A percentile compares a stretch with the other conserved stretches of the same genome.
Evolutionary conservation across 2,797 vertebrate species (phyloP).

Genomic region (Enoplosus armatus): DNA sequence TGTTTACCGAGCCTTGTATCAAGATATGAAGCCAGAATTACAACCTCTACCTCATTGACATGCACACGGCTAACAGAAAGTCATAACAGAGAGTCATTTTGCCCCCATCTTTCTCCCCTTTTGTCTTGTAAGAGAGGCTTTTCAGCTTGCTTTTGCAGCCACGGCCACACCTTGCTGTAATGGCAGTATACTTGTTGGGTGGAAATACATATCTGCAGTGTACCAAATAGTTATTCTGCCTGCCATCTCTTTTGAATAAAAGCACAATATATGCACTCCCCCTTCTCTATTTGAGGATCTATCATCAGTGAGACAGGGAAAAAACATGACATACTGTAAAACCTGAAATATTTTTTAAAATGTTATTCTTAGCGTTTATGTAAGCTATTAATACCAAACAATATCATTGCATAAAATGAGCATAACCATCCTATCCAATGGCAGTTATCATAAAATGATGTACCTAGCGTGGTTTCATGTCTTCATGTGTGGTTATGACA

Average conservation of each 20-base stretch:
- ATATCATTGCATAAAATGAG: not conserved
- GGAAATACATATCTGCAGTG: not conserved
- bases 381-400: not conserved
- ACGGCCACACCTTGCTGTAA: constrained; percentile 14
- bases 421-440: not conserved
- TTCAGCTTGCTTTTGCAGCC: constrained; percentile 1
- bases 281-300: not conserved
- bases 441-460: not conserved
- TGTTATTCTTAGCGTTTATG: not conserved
- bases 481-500: not conserved
- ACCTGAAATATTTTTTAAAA: not conserved
- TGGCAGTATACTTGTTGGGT: not conserved
- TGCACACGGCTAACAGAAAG: constrained; percentile 16
- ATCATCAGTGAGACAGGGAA: not conserved
- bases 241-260: constrained; percentile 30
- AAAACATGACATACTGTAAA: not conserved
- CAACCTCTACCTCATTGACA: constrained; percentile 26
- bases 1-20: constrained; percentile 18
- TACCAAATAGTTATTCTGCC: constrained; percentile 3
- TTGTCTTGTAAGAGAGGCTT: constrained; percentile 1
- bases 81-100: constrained; percentile 24
- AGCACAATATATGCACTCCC: not conserved
- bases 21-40: constrained; percentile 23
- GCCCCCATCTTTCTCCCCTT: not conserved
- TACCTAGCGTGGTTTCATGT: not conserved